phyloP scores from a whole-genome alignment of 2,888 invertebrate genomes.

The Nomada hirtipes region DNA sequence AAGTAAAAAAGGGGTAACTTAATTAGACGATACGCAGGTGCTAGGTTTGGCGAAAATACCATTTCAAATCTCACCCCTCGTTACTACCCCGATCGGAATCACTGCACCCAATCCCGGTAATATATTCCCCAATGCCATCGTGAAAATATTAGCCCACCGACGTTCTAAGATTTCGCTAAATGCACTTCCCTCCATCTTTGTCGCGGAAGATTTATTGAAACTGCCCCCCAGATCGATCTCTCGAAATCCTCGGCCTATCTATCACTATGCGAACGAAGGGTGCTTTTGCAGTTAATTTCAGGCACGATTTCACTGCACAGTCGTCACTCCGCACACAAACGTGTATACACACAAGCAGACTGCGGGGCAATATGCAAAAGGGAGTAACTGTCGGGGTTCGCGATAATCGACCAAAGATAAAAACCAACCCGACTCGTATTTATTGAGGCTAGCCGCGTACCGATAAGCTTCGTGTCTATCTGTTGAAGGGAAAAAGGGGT shows the following conservation, averaged over 20 bases:
- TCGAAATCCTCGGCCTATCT: background rate
- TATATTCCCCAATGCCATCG: too few species aligned
- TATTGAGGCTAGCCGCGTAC: slow-evolving; percentile 46
- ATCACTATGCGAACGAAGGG: slow-evolving; percentile 10
- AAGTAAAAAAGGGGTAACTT: too few species aligned
- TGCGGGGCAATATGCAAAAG: slow-evolving; percentile 28
- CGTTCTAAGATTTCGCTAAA: background rate
- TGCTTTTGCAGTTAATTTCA: slow-evolving; percentile 58
- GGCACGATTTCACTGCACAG: slow-evolving; percentile 5
- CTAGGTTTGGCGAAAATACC: too few species aligned
- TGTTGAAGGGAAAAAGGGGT: slow-evolving; percentile 20
- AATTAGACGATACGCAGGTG: too few species aligned
- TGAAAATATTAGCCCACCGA: background rate
- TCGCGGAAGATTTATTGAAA: background rate
- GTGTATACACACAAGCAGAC: background rate
- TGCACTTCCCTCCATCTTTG: background rate
- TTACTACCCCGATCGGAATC: background rate
- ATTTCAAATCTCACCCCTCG: too few species aligned
- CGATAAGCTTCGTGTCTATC: slow-evolving; percentile 56
- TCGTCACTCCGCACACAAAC: background rate
- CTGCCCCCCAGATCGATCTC: background rate
- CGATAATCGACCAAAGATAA: slow-evolving; percentile 69
- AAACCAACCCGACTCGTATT: slow-evolving; percentile 54
- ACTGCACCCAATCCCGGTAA: background rate
- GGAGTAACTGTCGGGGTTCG: slow-evolving; percentile 45